Evolutionary conservation across 2,113 vertebrate genomes (phyloP), one percentile per base, ranked within the genome.

Genomic region (Esox niger): DNA sequence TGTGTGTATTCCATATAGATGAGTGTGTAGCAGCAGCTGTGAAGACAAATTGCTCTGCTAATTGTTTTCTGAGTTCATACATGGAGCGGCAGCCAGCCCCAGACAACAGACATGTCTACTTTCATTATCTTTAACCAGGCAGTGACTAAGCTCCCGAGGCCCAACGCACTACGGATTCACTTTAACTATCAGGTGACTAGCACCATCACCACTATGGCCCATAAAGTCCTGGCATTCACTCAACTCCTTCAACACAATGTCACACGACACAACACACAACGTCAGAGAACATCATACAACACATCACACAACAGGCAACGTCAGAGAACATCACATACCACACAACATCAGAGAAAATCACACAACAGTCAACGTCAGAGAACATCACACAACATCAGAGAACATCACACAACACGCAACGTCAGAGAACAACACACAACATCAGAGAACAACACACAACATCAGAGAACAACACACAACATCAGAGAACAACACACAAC

Each of bases 121-220:
- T 62, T 56, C 57, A 47, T 75, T 56, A 66, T 75, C 52, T 70
- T 75, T 70, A 70, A 66, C 62, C 47, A 32, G 52, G 58, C 35
- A 69, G 73, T 65, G 67, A 54, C 20, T 63, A 69, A 69, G 23
- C 66, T 54, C 54, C 55, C 30, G 54, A 54, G 55, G 61, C 38
- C 25, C 25, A 49, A n/a, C 59, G 66, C 61, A 68, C 56, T 30
- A 52, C 43, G 55, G 73, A 70, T 46, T 70, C 56, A 32, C 29
- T 69, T 60, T 70, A 70, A 75, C 66, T 69, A 30, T 69, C 73
- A 70, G 67, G 23, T 21, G 47, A 47, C 61, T 32, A 35, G 11
- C 15, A 17, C 46, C 68, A 27, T 59, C 15, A 6, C 46, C 31
- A 11, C 68, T 26, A 26, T 20, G 3, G 29, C 15, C 25, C 56